Conservation (phyloP, 2,888 invertebrate genomes). For the Resseliella maxima region DNA sequence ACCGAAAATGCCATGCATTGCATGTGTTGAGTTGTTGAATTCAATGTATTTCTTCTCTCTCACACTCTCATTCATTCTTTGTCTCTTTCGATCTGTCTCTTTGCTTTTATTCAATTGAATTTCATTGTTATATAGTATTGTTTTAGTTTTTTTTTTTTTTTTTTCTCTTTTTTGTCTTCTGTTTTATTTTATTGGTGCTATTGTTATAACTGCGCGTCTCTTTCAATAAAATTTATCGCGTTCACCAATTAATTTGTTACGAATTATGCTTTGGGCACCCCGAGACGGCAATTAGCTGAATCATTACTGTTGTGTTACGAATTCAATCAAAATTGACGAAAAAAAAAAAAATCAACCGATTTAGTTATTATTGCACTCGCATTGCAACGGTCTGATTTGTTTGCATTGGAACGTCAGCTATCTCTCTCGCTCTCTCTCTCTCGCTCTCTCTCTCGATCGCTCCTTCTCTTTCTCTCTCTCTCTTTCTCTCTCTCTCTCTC, state of each 20-base stretch:
- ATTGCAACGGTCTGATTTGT: constrained; percentile 50
- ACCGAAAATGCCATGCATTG: neutral
- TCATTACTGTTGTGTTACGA: constrained; percentile 1
- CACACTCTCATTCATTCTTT: no score
- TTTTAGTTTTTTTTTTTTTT: no score
- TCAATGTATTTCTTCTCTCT: no score
- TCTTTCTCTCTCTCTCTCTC: no score
- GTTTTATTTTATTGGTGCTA: neutral
- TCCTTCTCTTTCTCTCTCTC: neutral
- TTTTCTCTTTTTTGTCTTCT: no score
- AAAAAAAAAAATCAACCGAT: neutral
- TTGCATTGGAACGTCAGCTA: neutral
- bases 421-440: neutral
- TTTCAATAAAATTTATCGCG: constrained; percentile 21
- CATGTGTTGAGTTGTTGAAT: neutral
- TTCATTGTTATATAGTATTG: neutral
- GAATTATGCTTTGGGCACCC: constrained; percentile 46
- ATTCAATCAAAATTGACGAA: neutral
- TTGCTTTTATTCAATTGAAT: no score
- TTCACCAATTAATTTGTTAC: constrained; percentile 45
- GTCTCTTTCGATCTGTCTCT: no score
- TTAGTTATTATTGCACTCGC: constrained; percentile 27
- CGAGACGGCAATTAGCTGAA: constrained; percentile 48
- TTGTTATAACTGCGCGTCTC: constrained; percentile 3
- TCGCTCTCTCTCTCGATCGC: neutral